Percentiles rank a stretch among this genome's conserved stretches.
Conservation (phyloP, 2,888 invertebrate species). For the Autographa gamma region DNA sequence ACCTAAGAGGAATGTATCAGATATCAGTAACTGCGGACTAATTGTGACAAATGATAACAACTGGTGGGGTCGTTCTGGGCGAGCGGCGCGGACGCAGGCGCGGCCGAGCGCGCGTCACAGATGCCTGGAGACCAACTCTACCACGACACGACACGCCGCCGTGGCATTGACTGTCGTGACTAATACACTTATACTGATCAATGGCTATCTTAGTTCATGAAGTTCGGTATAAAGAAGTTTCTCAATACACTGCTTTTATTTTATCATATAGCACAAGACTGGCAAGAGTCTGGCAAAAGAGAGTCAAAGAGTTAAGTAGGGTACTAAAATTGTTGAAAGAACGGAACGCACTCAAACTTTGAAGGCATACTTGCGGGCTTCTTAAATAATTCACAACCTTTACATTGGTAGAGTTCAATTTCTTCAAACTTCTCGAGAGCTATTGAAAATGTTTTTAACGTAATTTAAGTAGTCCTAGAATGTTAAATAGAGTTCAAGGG, state of each 20-base stretch:
- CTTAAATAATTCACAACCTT: too few species aligned
- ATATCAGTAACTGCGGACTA: background rate
- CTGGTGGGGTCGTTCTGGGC: slow-evolving; percentile 44
- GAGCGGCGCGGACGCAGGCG: slow-evolving; percentile 29
- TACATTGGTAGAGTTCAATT: background rate
- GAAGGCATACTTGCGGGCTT: too few species aligned
- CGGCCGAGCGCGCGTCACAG: slow-evolving; percentile 30
- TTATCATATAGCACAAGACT: background rate
- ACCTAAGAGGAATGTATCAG: background rate
- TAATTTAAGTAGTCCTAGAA: background rate
- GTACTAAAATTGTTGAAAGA: too few species aligned
- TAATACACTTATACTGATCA: slow-evolving; percentile 12
- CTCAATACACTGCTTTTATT: too few species aligned
- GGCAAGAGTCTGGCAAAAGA: background rate
- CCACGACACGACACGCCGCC: background rate
- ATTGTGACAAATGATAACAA: slow-evolving; percentile 20
- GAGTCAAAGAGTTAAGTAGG: background rate
- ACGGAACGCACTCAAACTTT: too few species aligned
- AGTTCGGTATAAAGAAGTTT: too few species aligned
- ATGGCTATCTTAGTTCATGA: background rate
- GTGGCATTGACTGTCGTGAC: background rate
- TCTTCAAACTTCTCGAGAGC: background rate
- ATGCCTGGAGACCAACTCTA: background rate
- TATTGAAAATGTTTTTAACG: background rate
- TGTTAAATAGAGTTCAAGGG: background rate